These are phyloP conservation scores for Dryobotodes eremita DNA, from an alignment of 2,888 invertebrate genomes.

Conservation along the genomic window DNA sequence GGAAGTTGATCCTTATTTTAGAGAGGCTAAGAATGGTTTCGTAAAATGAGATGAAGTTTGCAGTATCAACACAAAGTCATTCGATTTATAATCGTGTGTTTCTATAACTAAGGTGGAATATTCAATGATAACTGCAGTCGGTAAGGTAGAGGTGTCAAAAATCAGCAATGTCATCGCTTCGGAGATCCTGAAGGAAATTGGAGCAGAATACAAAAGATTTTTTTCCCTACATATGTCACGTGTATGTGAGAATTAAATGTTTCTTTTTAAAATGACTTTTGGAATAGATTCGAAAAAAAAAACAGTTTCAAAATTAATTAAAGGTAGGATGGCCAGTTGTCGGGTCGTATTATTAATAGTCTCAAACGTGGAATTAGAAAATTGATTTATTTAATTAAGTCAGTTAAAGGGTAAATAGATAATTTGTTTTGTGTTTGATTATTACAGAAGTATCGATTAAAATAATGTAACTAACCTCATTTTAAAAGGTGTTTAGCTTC, in stretches of 20 bases:
- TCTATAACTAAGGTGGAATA: background rate
- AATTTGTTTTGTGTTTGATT: constrained; percentile 41
- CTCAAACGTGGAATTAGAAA: constrained; percentile 48
- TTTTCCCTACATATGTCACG: constrained; percentile 67
- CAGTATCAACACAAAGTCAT: background rate
- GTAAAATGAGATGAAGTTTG: fast-evolving
- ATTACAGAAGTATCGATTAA: constrained; percentile 29
- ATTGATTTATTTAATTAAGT: constrained; percentile 58
- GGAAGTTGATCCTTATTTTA: constrained; percentile 46
- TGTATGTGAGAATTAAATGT: constrained; percentile 65
- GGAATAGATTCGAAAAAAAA: constrained; percentile 54
- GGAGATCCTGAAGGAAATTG: constrained; percentile 75
- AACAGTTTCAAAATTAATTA: constrained; percentile 60
- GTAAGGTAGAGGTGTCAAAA: constrained; percentile 65
- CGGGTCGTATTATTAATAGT: constrained; percentile 58
- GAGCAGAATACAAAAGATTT: constrained; percentile 72
- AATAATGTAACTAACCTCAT: constrained; percentile 22
- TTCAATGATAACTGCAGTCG: constrained; percentile 1
- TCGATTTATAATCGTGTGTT: constrained; percentile 12
- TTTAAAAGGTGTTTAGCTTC: background rate
- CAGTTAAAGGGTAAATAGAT: constrained; percentile 47
- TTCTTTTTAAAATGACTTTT: constrained; percentile 65
- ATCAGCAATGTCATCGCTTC: constrained; percentile 80
- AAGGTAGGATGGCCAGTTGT: constrained; percentile 56
- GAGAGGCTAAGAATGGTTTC: fast-evolving